phyloP scores from a whole-genome alignment of 2,113 vertebrate genomes.

The Nerophis lumbriciformis region DNA sequence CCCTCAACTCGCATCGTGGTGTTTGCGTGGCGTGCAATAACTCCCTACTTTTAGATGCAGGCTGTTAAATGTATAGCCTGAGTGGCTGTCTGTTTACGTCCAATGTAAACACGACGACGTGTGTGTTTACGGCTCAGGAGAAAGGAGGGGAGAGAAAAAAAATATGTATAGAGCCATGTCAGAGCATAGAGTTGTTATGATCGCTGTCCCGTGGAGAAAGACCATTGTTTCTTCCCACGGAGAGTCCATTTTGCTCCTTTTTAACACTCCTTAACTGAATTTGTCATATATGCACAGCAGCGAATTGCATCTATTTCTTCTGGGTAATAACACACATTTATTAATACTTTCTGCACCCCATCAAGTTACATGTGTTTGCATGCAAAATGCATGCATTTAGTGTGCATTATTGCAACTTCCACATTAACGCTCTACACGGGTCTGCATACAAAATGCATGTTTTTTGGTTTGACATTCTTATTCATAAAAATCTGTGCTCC shows the following conservation, averaged over 20 bases:
- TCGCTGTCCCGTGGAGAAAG: constrained; percentile 60
- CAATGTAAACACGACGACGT: constrained; percentile 58
- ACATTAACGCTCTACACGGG: background rate
- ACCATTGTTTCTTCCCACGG: constrained; percentile 59
- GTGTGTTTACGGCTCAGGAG: constrained; percentile 47
- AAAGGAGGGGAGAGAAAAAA: background rate
- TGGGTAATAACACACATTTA: no score
- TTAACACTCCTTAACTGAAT: background rate
- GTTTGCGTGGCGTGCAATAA: constrained; percentile 46
- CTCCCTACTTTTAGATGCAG: constrained; percentile 36
- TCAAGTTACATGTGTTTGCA: no score
- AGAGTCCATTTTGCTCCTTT: constrained; percentile 55
- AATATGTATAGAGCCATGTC: constrained; percentile 65
- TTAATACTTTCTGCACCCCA: no score
- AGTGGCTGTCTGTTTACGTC: constrained; percentile 56
- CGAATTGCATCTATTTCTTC: no score
- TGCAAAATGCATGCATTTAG: background rate
- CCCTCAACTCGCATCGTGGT: constrained; percentile 28
- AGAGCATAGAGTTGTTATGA: constrained; percentile 58
- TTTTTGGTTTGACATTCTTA: constrained; percentile 9
- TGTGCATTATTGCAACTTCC: background rate
- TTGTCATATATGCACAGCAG: no score
- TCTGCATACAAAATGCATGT: background rate
- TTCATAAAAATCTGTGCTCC: constrained; percentile 42
- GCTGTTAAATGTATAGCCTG: constrained; percentile 48